These are phyloP conservation scores for Piezodorus guildinii DNA, from an alignment of 1,140 invertebrate genomes.

Conservation along the genomic window DNA sequence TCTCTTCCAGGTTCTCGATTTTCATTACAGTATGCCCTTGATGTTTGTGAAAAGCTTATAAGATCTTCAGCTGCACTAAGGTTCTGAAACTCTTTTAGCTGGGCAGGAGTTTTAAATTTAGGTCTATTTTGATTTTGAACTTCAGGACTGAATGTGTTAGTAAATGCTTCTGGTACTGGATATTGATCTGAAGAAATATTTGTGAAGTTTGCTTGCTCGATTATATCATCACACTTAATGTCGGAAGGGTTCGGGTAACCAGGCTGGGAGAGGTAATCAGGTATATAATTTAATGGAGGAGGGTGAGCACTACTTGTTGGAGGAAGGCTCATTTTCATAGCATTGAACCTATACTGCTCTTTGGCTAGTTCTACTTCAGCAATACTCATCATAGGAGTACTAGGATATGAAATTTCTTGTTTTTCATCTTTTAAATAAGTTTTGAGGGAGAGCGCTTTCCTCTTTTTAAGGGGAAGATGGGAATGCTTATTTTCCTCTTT, in stretches of 20 bases:
- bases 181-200: background rate
- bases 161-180: background rate
- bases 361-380: conserved; percentile 1
- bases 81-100: conserved; percentile 10
- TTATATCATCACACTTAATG: background rate
- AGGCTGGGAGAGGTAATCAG: background rate
- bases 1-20: background rate
- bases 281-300: background rate
- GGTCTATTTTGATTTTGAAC: background rate
- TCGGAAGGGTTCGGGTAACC: background rate
- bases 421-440: background rate
- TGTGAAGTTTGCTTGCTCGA: background rate
- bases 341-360: background rate
- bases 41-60: background rate
- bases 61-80: background rate
- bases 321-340: background rate
- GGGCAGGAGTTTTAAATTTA: conserved; percentile 15
- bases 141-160: background rate
- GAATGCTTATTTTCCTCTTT: background rate
- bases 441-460: conserved; percentile 3
- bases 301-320: background rate
- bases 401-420: conserved; percentile 14
- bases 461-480: conserved; percentile 20
- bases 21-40: background rate
- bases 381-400: conserved; percentile 22